A percentile compares a stretch with the other conserved stretches of the same genome.
phyloP scores from a whole-genome alignment of 2,113 vertebrate species.

The Brachypteracias leptosomus region DNA sequence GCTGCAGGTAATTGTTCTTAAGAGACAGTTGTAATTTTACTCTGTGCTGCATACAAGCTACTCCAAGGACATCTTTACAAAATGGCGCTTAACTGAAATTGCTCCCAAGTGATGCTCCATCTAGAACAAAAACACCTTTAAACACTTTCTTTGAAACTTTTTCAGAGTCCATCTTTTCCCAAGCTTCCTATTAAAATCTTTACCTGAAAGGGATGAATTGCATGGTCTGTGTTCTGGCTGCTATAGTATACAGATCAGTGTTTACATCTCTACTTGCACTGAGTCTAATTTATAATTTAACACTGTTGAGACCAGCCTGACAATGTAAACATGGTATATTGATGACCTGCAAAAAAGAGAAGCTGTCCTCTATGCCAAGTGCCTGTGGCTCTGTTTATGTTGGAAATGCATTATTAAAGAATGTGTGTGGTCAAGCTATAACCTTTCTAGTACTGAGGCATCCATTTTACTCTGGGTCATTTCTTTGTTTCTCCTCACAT shows the following conservation, averaged over 20 bases:
- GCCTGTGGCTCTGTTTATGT: slow-evolving; percentile 63
- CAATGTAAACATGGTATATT: slow-evolving; percentile 60
- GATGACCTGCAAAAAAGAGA: slow-evolving; percentile 67
- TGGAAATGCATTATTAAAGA: slow-evolving; percentile 65
- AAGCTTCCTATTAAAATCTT: slow-evolving; percentile 46
- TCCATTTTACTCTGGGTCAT: slow-evolving; percentile 38
- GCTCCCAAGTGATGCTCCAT: slow-evolving; percentile 6
- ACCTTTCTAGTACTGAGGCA: slow-evolving; percentile 20
- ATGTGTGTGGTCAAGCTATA: slow-evolving; percentile 63
- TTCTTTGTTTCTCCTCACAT: slow-evolving; percentile 61
- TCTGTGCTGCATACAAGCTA: neutral
- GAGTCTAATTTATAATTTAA: slow-evolving; percentile 62
- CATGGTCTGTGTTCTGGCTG: neutral
- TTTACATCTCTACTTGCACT: slow-evolving; percentile 42
- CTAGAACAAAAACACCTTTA: slow-evolving; percentile 7
- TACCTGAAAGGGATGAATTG: slow-evolving; percentile 40
- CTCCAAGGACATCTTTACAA: neutral
- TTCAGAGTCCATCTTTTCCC: slow-evolving; percentile 13
- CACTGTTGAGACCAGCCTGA: slow-evolving; percentile 52
- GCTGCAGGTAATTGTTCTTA: slow-evolving; percentile 1
- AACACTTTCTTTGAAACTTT: slow-evolving; percentile 20
- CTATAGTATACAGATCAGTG: slow-evolving; percentile 18
- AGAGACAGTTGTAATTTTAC: slow-evolving; percentile 14
- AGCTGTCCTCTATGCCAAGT: slow-evolving; percentile 56
- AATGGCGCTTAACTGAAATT: neutral